Conservation (phyloP, 2,797 vertebrate species). For the Ispidina picta region DNA sequence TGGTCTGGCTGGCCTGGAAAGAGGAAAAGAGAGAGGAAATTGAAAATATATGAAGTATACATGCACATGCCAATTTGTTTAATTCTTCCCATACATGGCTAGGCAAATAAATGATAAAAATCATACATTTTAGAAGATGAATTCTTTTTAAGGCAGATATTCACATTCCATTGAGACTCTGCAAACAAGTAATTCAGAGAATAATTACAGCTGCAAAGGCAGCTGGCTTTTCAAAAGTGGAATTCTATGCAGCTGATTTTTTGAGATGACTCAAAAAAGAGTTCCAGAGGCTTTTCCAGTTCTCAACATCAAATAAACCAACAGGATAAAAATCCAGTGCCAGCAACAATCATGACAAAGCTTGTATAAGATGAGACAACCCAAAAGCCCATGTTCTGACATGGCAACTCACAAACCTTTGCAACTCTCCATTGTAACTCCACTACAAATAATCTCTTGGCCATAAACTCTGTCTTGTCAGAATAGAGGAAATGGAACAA, state of each 20-base stretch:
- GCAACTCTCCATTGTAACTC: background rate
- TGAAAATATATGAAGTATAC: slow-evolving; percentile 54
- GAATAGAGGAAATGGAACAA: background rate
- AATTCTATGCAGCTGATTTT: slow-evolving; percentile 20
- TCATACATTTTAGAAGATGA: background rate
- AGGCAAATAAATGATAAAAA: background rate
- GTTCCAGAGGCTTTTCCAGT: background rate
- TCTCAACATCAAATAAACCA: slow-evolving; percentile 8
- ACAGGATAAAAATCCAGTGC: background rate
- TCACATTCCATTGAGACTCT: background rate
- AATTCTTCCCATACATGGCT: background rate
- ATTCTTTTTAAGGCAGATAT: background rate
- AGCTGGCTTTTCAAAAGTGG: slow-evolving; percentile 37
- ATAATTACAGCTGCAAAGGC: slow-evolving; percentile 14
- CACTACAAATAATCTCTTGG: background rate
- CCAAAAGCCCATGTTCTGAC: background rate
- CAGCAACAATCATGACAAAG: background rate
- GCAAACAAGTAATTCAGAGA: slow-evolving; percentile 30
- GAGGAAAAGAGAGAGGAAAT: slow-evolving; percentile 70
- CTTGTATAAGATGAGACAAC: background rate
- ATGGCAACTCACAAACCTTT: background rate
- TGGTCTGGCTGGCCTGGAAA: slow-evolving; percentile 87
- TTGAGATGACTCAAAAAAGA: background rate
- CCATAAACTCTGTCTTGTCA: background rate
- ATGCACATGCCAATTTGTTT: background rate